Percentiles rank a stretch among this genome's conserved stretches.
Evolutionary conservation across 1,140 invertebrate species (phyloP).

Genomic region (Cydia fagiglandana): DNA sequence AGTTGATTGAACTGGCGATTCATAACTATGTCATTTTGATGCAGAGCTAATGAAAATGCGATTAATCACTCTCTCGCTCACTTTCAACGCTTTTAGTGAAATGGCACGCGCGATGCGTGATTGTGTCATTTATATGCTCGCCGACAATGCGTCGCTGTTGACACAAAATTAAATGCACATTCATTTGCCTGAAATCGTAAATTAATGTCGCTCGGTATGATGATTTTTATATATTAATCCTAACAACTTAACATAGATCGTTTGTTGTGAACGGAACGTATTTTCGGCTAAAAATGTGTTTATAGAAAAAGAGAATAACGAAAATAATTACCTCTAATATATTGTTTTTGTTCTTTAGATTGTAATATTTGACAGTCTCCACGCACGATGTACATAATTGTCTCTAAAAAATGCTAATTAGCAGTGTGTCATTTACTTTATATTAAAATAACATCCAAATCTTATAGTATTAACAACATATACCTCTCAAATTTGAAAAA

Average conservation of each 20-base stretch:
- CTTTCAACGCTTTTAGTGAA: constrained; percentile 60
- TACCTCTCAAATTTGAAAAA: too few species aligned
- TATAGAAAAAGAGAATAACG: too few species aligned
- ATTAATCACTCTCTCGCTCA: constrained; percentile 63
- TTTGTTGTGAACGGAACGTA: neutral
- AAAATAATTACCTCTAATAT: too few species aligned
- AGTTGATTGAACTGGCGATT: constrained; percentile 75
- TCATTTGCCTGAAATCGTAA: constrained; percentile 14
- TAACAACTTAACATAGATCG: neutral
- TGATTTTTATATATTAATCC: neutral
- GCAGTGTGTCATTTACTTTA: too few species aligned
- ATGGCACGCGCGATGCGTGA: constrained; percentile 53
- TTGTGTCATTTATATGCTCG: constrained; percentile 52
- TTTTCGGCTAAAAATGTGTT: neutral
- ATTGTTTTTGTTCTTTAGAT: too few species aligned
- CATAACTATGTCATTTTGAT: constrained; percentile 78
- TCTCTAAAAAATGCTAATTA: too few species aligned
- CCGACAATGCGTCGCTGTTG: constrained; percentile 21
- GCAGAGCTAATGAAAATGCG: constrained; percentile 71
- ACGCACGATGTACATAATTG: too few species aligned
- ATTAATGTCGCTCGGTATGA: constrained; percentile 6
- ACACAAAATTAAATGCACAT: constrained; percentile 18
- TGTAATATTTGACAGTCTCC: too few species aligned
- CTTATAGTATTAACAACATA: too few species aligned
- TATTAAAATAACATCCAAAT: too few species aligned